Conservation (phyloP, 2,797 vertebrate genomes). For the Chaetodon trifasciatus region DNA sequence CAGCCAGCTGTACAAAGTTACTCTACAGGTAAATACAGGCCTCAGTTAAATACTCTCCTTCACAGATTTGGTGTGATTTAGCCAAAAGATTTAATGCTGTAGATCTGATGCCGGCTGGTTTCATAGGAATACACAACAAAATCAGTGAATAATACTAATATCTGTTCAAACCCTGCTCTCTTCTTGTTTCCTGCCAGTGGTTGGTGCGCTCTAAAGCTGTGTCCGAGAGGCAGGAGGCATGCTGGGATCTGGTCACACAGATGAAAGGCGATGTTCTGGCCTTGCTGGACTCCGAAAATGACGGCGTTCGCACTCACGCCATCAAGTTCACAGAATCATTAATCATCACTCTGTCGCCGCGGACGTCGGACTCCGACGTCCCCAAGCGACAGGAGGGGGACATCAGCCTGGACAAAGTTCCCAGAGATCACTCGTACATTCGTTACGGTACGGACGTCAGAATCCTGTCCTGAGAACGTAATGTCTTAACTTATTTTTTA, state of each 20-base stretch:
- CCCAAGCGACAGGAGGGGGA: slow-evolving; percentile 93
- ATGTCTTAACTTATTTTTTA: not conserved
- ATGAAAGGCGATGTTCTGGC: slow-evolving; percentile 93
- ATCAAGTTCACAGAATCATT: slow-evolving; percentile 97
- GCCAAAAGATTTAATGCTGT: not conserved
- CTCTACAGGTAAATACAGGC: slow-evolving; percentile 88
- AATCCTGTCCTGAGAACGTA: not conserved
- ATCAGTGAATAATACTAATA: not conserved
- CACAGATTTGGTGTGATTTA: not conserved
- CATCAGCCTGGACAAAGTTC: slow-evolving; percentile 94
- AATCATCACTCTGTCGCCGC: slow-evolving; percentile 92
- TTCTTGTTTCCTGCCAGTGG: slow-evolving; percentile 85
- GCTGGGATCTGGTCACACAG: slow-evolving; percentile 94
- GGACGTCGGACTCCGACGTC: slow-evolving; percentile 91
- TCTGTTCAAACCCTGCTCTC: not conserved
- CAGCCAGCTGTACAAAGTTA: slow-evolving; percentile 95
- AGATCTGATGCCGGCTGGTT: not conserved
- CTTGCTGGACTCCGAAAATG: slow-evolving; percentile 94
- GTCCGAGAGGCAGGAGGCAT: slow-evolving; percentile 93
- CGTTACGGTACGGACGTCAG: slow-evolving; percentile 86
- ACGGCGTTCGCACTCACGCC: slow-evolving; percentile 95
- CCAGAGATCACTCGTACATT: slow-evolving; percentile 92
- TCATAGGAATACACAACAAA: not conserved
- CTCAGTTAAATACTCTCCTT: not conserved
- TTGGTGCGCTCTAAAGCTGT: slow-evolving; percentile 90